Conservation (phyloP, 2,888 invertebrate species). For the Pseudococcus longispinus region DNA sequence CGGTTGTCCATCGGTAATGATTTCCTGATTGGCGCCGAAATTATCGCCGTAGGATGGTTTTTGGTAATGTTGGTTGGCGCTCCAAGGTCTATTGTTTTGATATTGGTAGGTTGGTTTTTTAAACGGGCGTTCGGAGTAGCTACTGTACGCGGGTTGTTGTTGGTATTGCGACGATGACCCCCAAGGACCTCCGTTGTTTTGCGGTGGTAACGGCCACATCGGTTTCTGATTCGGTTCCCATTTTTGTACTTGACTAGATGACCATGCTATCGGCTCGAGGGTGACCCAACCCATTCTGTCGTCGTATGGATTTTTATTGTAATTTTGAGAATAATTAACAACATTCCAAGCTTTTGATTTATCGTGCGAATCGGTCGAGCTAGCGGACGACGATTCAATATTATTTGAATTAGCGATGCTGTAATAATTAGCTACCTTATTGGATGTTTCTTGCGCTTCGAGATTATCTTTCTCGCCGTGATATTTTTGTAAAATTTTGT, state of each 20-base stretch:
- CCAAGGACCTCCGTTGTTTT: slow-evolving; percentile 59
- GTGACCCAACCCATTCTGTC: slow-evolving; percentile 81
- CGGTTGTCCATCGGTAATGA: slow-evolving; percentile 68
- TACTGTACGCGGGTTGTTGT: slow-evolving; percentile 62
- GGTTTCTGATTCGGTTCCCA: slow-evolving; percentile 74
- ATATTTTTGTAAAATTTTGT: slow-evolving; percentile 60
- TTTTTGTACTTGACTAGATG: slow-evolving; percentile 79
- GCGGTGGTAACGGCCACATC: slow-evolving; percentile 63
- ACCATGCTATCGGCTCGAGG: slow-evolving; percentile 79
- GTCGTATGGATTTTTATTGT: slow-evolving; percentile 66
- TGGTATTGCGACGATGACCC: slow-evolving; percentile 56
- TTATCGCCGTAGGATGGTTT: slow-evolving; percentile 56
- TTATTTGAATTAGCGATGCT: slow-evolving; percentile 56
- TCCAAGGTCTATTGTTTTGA: slow-evolving; percentile 53
- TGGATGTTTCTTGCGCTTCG: slow-evolving; percentile 57
- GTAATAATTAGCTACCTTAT: slow-evolving; percentile 56
- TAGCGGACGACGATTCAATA: slow-evolving; percentile 47
- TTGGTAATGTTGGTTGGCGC: slow-evolving; percentile 46
- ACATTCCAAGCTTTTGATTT: slow-evolving; percentile 61
- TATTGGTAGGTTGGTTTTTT: slow-evolving; percentile 62
- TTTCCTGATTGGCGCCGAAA: slow-evolving; percentile 62
- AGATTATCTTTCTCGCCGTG: slow-evolving; percentile 58
- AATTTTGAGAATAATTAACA: slow-evolving; percentile 59
- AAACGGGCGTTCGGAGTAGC: slow-evolving; percentile 64
- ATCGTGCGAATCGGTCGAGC: slow-evolving; percentile 58